Percentiles rank a stretch among this genome's conserved stretches.
These are phyloP conservation scores for Euplagia quadripunctaria DNA, from an alignment of 2,888 invertebrate species.

Conservation along the genomic window DNA sequence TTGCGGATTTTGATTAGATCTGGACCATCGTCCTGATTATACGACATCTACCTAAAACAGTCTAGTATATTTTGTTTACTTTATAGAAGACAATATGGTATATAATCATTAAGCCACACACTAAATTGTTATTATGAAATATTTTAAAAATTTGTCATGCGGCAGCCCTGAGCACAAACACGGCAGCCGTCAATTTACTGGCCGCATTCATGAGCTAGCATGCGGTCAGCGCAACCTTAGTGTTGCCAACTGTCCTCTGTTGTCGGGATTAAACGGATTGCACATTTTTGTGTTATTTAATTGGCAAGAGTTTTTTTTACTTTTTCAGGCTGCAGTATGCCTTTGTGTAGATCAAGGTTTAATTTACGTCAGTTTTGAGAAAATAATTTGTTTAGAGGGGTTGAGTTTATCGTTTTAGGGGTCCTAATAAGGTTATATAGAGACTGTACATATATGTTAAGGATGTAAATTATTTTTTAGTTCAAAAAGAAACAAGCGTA, in stretches of 20 bases:
- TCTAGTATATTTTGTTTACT: too few species aligned
- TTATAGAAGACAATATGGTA: too few species aligned
- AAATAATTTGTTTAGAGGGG: not conserved
- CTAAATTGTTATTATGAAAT: too few species aligned
- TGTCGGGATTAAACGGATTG: constrained; percentile 19
- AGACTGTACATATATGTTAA: too few species aligned
- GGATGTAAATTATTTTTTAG: too few species aligned
- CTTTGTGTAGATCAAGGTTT: not conserved
- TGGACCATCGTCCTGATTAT: too few species aligned
- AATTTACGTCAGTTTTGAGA: not conserved
- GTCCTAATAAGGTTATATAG: too few species aligned
- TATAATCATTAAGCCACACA: too few species aligned
- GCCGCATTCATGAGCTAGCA: constrained; percentile 29
- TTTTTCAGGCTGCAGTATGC: constrained; percentile 5
- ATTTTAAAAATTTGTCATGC: not conserved
- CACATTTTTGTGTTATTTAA: constrained; percentile 16
- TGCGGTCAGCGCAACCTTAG: constrained; percentile 24
- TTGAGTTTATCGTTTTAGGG: not conserved
- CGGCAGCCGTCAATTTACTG: constrained; percentile 30
- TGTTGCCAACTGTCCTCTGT: constrained; percentile 31
- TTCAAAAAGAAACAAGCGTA: too few species aligned
- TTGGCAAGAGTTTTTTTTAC: not conserved
- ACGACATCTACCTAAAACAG: too few species aligned
- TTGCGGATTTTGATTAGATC: too few species aligned
- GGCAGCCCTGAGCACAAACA: constrained; percentile 28